Evolutionary conservation across 2,113 vertebrate genomes (phyloP), one percentile per base, ranked within the genome.

Genomic region (Stomatorhinus ivindoensis): DNA sequence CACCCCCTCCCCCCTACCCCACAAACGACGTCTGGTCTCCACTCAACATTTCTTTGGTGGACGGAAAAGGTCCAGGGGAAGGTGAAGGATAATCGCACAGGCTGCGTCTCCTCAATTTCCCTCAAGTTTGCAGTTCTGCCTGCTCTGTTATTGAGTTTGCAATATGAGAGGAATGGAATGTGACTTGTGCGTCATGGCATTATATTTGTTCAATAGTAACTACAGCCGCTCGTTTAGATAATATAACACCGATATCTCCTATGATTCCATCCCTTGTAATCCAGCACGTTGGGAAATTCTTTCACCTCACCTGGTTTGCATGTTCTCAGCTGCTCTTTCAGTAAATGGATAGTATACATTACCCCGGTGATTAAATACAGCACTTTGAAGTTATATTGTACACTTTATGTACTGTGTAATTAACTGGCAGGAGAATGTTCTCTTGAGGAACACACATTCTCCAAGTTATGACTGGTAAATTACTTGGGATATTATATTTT

Each of bases 391-490:
- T 84, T 46, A 84, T 84, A 46, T 44, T 15, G 42, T 84, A 47
- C 82, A 44, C 19, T 47, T 84, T 47, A 47, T 47, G 44, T 84
- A 84, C 44, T 47, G 15, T 47, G 82, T 84, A 84, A 84, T 84
- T 84, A 84, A 84, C 82, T 84, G 82, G 82, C 82, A 47, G 44
- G 42, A 84, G 39, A 47, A 84, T 10, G 44, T 84, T n/a, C 82
- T 84, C 82, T 11, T 11, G 44, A 84, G 24, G 82, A 19, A 47
- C 6, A 10, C 44, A 24, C 9, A 21, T 82, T 44, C 76, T 39
- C 17, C 46, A n/a, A n/a, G 7, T 80, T 80, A 80, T 42, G 31
- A 42, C 35, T 35, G 17, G n/a, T 84, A n/a, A 84, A 7, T 47
- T 84, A 47, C 39, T 84, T 21, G 39, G 82, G 42, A 84, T 24